A percentile compares a stretch with the other conserved stretches of the same genome.
These are phyloP conservation scores for Epizoanthus ramosus DNA, from an alignment of 92 coral and sea anemone species.

Conservation along the genomic window DNA sequence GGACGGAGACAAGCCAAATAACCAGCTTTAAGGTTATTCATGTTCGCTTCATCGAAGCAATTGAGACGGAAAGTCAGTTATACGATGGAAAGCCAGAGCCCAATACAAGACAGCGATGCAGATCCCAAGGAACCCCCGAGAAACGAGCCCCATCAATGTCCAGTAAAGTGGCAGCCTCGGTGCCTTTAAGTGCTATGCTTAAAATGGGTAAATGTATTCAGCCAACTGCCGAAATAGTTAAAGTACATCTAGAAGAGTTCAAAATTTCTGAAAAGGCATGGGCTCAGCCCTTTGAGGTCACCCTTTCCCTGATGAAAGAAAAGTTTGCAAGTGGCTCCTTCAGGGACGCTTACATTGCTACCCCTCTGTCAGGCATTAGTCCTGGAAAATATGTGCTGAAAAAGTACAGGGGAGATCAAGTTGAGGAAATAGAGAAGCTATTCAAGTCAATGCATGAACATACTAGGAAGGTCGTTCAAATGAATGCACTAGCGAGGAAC, in stretches of 20 bases:
- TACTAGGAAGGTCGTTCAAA: constrained; percentile 64
- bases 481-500: constrained; percentile 64
- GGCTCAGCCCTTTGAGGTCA: constrained; percentile 42
- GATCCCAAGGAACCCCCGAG: too few species aligned
- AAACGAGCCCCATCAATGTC: too few species aligned
- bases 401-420: constrained; percentile 48
- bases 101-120: too few species aligned
- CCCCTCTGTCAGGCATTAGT: constrained; percentile 39
- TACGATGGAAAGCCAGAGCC: too few species aligned
- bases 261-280: constrained; percentile 26
- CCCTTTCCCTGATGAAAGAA: constrained; percentile 42
- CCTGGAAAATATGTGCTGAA: constrained; percentile 62
- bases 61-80: too few species aligned
- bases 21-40: constrained; percentile 4
- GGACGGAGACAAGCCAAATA: constrained; percentile 10
- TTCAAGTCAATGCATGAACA: constrained; percentile 49
- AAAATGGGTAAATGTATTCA: constrained; percentile 52
- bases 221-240: constrained; percentile 52
- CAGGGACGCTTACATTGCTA: constrained; percentile 54
- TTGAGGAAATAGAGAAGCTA: constrained; percentile 34
- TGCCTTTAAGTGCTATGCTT: constrained; percentile 53
- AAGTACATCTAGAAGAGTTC: constrained; percentile 51
- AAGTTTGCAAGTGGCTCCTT: constrained; percentile 63
- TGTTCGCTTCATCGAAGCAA: constrained; percentile 10
- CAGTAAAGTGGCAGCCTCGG: constrained; percentile 60